A percentile compares a stretch with the other conserved stretches of the same genome.
phyloP scores from a whole-genome alignment of 2,797 vertebrate genomes.

The Trematomus bernacchii region DNA sequence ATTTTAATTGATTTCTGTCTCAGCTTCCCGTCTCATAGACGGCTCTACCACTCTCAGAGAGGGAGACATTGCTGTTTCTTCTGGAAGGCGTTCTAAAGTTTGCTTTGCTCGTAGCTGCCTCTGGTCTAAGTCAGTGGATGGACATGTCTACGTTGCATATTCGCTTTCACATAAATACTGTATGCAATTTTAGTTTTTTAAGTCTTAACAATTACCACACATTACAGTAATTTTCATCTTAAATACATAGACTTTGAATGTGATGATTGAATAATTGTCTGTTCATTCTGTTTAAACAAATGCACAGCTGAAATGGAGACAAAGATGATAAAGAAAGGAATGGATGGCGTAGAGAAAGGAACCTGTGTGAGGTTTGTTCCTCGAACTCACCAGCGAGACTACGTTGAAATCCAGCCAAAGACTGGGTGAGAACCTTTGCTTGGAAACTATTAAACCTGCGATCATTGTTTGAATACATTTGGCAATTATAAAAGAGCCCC shows the following conservation, averaged over 20 bases:
- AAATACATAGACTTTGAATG: slow-evolving; percentile 5
- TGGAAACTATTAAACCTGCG: slow-evolving; percentile 14
- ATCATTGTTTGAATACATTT: not conserved
- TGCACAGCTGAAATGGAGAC: slow-evolving; percentile 76
- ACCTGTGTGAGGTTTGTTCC: slow-evolving; percentile 86
- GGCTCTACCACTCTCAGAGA: slow-evolving; percentile 81
- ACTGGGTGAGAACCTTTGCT: slow-evolving; percentile 77
- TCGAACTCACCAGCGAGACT: slow-evolving; percentile 84
- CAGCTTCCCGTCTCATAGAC: slow-evolving; percentile 74
- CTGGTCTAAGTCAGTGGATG: slow-evolving; percentile 89
- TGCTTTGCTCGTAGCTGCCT: slow-evolving; percentile 87
- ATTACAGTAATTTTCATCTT: not conserved
- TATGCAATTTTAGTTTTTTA: slow-evolving; percentile 56
- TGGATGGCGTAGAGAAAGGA: slow-evolving; percentile 81
- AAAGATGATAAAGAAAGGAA: slow-evolving; percentile 78
- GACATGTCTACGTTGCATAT: slow-evolving; percentile 88
- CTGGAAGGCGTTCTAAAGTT: slow-evolving; percentile 80
- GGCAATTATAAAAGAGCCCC: not conserved
- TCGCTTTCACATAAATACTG: slow-evolving; percentile 85
- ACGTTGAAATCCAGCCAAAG: slow-evolving; percentile 84
- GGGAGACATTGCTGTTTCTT: slow-evolving; percentile 88
- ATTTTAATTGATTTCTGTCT: slow-evolving; percentile 20
- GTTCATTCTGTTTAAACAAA: slow-evolving; percentile 4
- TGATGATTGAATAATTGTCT: slow-evolving; percentile 8
- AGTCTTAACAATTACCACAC: not conserved